phyloP scores from a whole-genome alignment of 2,888 invertebrate genomes.

The Smittia aterrima region DNA sequence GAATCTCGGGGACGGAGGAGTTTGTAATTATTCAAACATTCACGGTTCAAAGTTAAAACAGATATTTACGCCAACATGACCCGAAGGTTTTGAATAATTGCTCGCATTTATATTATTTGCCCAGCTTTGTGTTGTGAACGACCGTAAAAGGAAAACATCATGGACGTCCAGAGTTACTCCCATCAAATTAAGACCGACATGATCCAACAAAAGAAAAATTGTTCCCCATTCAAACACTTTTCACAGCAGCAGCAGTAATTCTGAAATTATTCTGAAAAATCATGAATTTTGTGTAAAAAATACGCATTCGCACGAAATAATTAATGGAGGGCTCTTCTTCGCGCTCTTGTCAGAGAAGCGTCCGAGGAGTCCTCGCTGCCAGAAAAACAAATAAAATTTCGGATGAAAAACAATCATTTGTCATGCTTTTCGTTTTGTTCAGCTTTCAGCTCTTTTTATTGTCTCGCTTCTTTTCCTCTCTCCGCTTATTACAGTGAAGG shows the following conservation, averaged over 20 bases:
- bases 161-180: not conserved
- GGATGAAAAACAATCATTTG: slow-evolving; percentile 41
- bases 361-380: not conserved
- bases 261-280: slow-evolving; percentile 16
- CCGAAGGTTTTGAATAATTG: slow-evolving; percentile 38
- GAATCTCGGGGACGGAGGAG: not conserved
- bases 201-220: slow-evolving; percentile 40
- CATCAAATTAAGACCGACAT: slow-evolving; percentile 40
- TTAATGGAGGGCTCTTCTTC: slow-evolving; percentile 34
- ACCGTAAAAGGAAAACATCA: not conserved
- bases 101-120: slow-evolving; percentile 42
- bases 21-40: not conserved
- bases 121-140: slow-evolving; percentile 15
- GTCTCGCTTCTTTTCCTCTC: not conserved
- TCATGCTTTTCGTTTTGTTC: slow-evolving; percentile 34
- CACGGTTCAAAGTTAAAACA: not conserved
- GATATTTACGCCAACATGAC: slow-evolving; percentile 16
- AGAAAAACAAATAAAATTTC: slow-evolving; percentile 21
- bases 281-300: slow-evolving; percentile 7
- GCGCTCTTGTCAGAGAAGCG: not conserved
- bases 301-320: slow-evolving; percentile 30
- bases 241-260: not conserved
- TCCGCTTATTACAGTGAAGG: not conserved
- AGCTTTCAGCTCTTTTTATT: not conserved
- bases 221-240: slow-evolving; percentile 23